Conservation (phyloP, 2,113 vertebrate species). For the Rhinolophus ferrumequinum region DNA sequence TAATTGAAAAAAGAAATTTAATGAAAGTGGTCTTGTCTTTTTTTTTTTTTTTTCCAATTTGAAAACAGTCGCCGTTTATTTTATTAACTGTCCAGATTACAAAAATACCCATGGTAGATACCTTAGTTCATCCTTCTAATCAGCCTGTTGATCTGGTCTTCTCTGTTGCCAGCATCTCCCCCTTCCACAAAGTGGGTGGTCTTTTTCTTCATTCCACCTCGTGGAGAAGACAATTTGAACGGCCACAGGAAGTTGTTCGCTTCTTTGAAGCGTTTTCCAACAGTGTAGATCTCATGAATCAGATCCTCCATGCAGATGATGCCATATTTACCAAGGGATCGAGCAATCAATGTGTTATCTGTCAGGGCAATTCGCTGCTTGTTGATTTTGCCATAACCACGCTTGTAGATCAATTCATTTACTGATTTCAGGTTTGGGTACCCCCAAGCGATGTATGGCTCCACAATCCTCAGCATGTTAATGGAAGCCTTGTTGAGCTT, state of each 20-base stretch:
- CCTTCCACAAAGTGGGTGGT: slow-evolving; percentile 99
- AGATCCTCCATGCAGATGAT: slow-evolving; percentile 98
- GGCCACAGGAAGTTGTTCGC: slow-evolving; percentile 99
- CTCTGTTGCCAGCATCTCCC: slow-evolving; percentile 97
- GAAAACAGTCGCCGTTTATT: no score
- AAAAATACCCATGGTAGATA: no score
- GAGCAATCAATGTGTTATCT: slow-evolving; percentile 94
- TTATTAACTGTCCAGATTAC: no score
- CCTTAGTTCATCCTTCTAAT: slow-evolving; percentile 97
- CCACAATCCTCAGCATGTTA: slow-evolving; percentile 98
- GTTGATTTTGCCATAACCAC: slow-evolving; percentile 95
- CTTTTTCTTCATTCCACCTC: slow-evolving; percentile 99
- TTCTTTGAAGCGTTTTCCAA: slow-evolving; percentile 97
- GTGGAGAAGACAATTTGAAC: slow-evolving; percentile 96
- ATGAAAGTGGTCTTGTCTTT: no score
- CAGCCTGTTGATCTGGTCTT: slow-evolving; percentile 98
- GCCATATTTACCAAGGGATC: slow-evolving; percentile 90
- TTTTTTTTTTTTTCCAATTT: no score
- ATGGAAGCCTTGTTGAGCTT: slow-evolving; percentile 98
- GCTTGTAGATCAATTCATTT: slow-evolving; percentile 97
- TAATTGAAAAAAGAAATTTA: not conserved
- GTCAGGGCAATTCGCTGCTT: slow-evolving; percentile 96
- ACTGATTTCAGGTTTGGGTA: slow-evolving; percentile 99
- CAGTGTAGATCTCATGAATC: slow-evolving; percentile 98
- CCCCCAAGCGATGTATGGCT: slow-evolving; percentile 99